Evolutionary conservation across 2,797 vertebrate species (phyloP).

Genomic region (Acanthopagrus latus): DNA sequence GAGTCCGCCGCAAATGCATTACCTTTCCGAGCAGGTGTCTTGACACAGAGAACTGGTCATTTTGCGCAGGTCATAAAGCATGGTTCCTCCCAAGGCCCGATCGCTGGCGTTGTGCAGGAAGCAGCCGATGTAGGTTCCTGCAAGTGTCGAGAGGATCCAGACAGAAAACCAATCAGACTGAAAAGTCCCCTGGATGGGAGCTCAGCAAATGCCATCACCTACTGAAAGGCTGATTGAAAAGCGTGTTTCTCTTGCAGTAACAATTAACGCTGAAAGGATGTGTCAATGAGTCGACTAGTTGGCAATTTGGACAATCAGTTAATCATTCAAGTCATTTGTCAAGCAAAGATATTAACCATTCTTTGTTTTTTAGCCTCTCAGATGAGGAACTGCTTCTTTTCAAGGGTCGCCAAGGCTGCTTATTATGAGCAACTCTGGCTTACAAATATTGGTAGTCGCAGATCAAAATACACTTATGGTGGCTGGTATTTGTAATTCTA

Average conservation of each 20-base stretch:
- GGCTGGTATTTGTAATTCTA: too few species aligned
- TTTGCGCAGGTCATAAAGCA: slow-evolving; percentile 96
- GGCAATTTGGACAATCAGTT: neutral
- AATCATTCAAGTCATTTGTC: neutral
- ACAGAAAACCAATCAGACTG: slow-evolving; percentile 15
- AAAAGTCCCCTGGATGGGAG: neutral
- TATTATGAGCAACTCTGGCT: too few species aligned
- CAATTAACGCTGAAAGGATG: neutral
- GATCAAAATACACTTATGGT: too few species aligned
- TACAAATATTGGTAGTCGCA: too few species aligned
- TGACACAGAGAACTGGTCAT: slow-evolving; percentile 96
- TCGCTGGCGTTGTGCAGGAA: slow-evolving; percentile 90
- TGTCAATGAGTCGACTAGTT: neutral
- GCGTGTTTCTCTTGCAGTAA: neutral
- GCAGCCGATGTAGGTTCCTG: slow-evolving; percentile 94
- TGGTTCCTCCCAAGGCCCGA: slow-evolving; percentile 91
- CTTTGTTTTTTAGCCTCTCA: neutral
- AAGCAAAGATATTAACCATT: neutral
- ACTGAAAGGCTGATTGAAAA: neutral
- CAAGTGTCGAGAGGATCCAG: slow-evolving; percentile 2
- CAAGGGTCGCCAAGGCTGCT: too few species aligned
- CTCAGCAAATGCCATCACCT: neutral
- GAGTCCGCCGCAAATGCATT: slow-evolving; percentile 62
- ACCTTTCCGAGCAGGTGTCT: slow-evolving; percentile 96
- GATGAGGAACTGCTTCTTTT: neutral